Evolutionary conservation across 2,888 invertebrate genomes (phyloP), one percentile per base, ranked within the genome.

Genomic region (Ischnura elegans): DNA sequence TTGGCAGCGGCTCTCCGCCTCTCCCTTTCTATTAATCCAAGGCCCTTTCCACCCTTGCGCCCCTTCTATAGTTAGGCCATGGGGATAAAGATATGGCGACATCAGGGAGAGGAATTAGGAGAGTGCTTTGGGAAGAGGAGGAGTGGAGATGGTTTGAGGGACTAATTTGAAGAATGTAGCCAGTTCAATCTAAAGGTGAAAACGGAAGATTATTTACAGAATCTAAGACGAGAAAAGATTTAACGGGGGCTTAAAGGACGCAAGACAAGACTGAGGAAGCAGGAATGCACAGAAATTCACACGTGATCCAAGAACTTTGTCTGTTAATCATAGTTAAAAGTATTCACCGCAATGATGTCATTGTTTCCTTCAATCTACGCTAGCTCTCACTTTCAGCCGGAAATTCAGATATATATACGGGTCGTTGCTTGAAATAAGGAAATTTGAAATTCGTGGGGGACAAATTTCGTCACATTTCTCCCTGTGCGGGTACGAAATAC

Each of bases 51-150:
- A 19, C 29, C 29, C 61, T 21, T 21, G 21, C 29, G 0, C 36
- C 76, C 76, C 76, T 76, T 76, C 36, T 76, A 76, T 76, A 76
- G 76, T 76, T 76, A 29, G 76, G 36, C 36, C 76, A 76, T 76
- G 29, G 36, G 76, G 76, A 76, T 36, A 76, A 76, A 76, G 76
- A 76, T 76, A 76, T 76, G 76, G 76, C n/a, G 36, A 36, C 36
- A 13, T 8, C 25, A 10, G 10, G 76, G 2, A 36, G 76, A 29
- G 76, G 76, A 76, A 76, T 76, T 76, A 76, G 36, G 76, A 76
- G 76, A 0, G 76, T 13, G 76, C 76, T 21, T 2, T 6, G n/a
- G 25, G 61, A 61, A n/a, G 76, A 76, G 76, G 76, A 76, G 76
- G 16, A 36, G 36, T 13, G 76, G 76, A 61, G 61, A 21, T 6